Evolutionary conservation across 1,140 invertebrate species (phyloP).

Genomic region (Tetragonula clypearis): DNA sequence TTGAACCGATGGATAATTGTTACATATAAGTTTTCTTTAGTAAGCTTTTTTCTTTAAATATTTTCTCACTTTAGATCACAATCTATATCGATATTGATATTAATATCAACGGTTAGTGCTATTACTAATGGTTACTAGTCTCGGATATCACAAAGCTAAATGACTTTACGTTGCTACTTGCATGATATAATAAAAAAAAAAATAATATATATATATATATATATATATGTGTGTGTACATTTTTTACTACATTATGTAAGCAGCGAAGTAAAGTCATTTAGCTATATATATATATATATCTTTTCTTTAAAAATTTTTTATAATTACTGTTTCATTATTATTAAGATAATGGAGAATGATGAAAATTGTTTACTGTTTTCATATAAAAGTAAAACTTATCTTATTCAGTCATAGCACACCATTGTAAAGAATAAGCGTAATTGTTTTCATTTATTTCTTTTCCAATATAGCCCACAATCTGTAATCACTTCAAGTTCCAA

Average conservation of each 20-base stretch:
- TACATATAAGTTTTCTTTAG: slow-evolving; percentile 19
- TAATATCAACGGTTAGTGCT: too few relatives aligned
- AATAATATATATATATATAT: slow-evolving; percentile 57
- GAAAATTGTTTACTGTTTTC: slow-evolving; percentile 25
- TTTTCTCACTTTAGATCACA: not conserved
- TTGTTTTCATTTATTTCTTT: not conserved
- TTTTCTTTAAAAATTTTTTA: slow-evolving; percentile 67
- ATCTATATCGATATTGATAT: not conserved
- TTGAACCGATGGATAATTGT: not conserved
- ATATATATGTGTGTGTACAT: slow-evolving; percentile 40
- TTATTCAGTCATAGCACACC: not conserved
- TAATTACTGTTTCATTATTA: slow-evolving; percentile 63
- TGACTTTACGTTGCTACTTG: slow-evolving; percentile 53
- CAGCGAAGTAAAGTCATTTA: too few relatives aligned
- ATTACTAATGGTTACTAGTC: not conserved
- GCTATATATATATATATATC: slow-evolving; percentile 67
- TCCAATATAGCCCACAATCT: slow-evolving; percentile 1
- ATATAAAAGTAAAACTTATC: not conserved
- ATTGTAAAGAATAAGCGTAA: not conserved
- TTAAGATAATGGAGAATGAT: slow-evolving; percentile 63
- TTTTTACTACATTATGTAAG: too few relatives aligned
- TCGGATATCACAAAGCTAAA: slow-evolving; percentile 18
- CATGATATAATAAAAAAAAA: slow-evolving; percentile 70
- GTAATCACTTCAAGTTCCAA: not conserved
- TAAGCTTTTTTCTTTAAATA: not conserved